A percentile compares a stretch with the other conserved stretches of the same genome.
phyloP scores from a whole-genome alignment of 2,888 invertebrate species.

The Monochamus alternatus region DNA sequence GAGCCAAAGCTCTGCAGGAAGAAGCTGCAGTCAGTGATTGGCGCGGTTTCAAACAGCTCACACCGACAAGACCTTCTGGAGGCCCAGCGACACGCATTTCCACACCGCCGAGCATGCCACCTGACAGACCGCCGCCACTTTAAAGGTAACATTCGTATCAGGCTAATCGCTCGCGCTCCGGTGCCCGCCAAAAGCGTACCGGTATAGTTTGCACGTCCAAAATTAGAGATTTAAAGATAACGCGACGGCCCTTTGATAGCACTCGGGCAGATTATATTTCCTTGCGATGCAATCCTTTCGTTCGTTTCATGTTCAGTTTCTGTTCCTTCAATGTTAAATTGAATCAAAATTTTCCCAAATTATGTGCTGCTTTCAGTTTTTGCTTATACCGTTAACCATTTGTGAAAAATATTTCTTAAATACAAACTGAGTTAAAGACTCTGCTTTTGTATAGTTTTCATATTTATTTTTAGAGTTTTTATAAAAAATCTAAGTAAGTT shows the following conservation, averaged over 20 bases:
- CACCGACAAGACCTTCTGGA: conserved; percentile 45
- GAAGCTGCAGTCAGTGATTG: conserved; percentile 53
- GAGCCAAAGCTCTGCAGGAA: conserved; percentile 36
- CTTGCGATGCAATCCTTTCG: background rate
- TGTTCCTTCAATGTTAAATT: too few species aligned
- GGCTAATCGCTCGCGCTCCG: conserved; percentile 16
- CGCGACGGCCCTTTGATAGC: background rate
- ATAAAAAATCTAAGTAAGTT: too few species aligned
- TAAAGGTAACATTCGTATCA: conserved; percentile 59
- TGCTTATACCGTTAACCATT: too few species aligned
- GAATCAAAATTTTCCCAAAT: too few species aligned
- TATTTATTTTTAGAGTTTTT: too few species aligned
- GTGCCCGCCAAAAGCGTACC: conserved; percentile 20
- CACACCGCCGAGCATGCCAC: conserved; percentile 65
- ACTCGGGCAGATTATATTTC: background rate
- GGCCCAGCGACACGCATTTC: conserved; percentile 54
- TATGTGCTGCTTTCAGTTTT: too few species aligned
- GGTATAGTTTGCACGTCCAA: conserved; percentile 11
- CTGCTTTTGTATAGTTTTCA: too few species aligned
- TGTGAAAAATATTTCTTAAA: too few species aligned
- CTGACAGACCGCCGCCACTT: conserved; percentile 63
- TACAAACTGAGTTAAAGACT: too few species aligned
- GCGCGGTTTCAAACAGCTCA: conserved; percentile 56
- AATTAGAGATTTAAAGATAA: conserved; percentile 26
- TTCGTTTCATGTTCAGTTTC: background rate